A percentile compares a stretch with the other conserved stretches of the same genome.
These are phyloP conservation scores for Platycercus adscitus DNA, from an alignment of 2,113 vertebrate genomes.

Conservation along the genomic window DNA sequence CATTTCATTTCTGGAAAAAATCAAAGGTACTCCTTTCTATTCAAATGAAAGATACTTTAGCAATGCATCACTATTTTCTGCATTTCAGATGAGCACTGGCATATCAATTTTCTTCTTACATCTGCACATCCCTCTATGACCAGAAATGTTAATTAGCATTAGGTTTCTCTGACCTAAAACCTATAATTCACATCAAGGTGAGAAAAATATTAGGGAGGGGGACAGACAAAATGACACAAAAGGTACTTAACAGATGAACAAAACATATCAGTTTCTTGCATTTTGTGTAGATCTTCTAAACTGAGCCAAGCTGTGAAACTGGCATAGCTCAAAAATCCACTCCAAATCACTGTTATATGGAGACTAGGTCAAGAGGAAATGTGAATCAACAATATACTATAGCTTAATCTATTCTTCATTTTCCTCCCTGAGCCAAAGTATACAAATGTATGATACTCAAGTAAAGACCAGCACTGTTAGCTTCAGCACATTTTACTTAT, in stretches of 20 bases:
- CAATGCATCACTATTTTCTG: not conserved
- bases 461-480: not conserved
- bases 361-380: not conserved
- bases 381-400: not conserved
- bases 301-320: not conserved
- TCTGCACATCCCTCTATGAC: not conserved
- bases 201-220: slow-evolving; percentile 14
- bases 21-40: not conserved
- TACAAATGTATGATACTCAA: not conserved
- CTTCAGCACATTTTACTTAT: not conserved
- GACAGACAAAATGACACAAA: not conserved
- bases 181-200: slow-evolving; percentile 31
- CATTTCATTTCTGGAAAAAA: not conserved
- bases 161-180: slow-evolving; percentile 7
- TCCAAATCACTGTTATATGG: not conserved
- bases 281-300: slow-evolving; percentile 30
- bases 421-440: not conserved
- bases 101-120: not conserved
- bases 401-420: not conserved
- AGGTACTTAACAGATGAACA: slow-evolving; percentile 17
- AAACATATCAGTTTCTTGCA: slow-evolving; percentile 29
- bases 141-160: slow-evolving; percentile 60
- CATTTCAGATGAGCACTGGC: not conserved
- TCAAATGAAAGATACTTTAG: not conserved
- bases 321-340: not conserved